Evolutionary conservation across 1,140 invertebrate genomes (phyloP), one percentile per base, ranked within the genome.

Genomic region (Sarcophaga peregrina): DNA sequence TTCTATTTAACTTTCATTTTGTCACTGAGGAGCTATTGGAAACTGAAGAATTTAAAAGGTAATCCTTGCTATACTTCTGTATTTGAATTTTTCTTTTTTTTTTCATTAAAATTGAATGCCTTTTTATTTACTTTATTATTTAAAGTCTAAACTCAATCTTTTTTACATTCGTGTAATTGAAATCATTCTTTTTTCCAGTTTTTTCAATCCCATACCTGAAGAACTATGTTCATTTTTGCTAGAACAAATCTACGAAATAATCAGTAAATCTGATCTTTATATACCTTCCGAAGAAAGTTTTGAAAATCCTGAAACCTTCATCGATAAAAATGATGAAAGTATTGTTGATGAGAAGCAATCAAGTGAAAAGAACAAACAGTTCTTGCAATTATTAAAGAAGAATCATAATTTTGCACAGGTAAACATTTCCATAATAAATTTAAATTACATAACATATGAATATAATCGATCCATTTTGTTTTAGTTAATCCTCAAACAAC

Each of bases 331-430:
- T 45, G 58, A 54, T 15, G 20, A 52, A 37, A 50, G 4, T 58
- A 25, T 7, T 80, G 20, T 48, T 50, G n/a, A 74, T 52, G 68
- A 74, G 37, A 47, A 74, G 25, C 72, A 73, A 52, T 13, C 48
- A 50, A 25, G 25, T 13, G 48, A 52, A 11, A 78, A 47, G 13
- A 68, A 68, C 72, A 80, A 72, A 80, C 17, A 62, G 5, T 78
- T 81, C 52, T 58, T 47, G 15, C 48, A 83, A 50, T 45, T 58
- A 62, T 8, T 54, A 15, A 82, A 83, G 72, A 83, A 88, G 54
- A 85, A 89, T 45, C 88, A 89, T 54, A 89, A 89, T 83, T 83
- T 89, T 73, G 86, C 87, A 5, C 87, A 89, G 87, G 87, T 89
- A 62, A 17, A 74, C 4, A 37, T 37, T 37, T 37, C 25, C 25